Percentiles rank a stretch among this genome's conserved stretches.
phyloP scores from a whole-genome alignment of 1,140 invertebrate genomes.

The Zaprionus inermis region DNA sequence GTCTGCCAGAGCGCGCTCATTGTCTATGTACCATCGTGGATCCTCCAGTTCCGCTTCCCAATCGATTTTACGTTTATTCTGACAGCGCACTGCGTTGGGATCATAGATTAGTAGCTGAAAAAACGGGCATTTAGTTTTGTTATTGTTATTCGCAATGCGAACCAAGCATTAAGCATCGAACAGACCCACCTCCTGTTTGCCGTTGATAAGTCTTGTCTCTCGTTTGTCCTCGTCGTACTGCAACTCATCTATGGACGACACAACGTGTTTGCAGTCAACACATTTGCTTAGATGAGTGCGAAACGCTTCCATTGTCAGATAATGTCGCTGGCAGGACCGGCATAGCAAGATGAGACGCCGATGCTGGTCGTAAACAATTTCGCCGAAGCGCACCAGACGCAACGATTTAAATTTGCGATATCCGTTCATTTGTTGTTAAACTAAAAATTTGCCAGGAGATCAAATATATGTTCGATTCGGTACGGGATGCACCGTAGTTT shows the following conservation, averaged over 20 bases:
- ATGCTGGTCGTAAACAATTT: conserved; percentile 66
- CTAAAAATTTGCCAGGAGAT: background rate
- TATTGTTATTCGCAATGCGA: background rate
- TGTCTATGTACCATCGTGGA: conserved; percentile 72
- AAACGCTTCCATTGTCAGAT: conserved; percentile 45
- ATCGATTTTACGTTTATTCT: conserved; percentile 37
- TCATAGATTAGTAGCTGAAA: conserved; percentile 62
- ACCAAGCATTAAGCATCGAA: background rate
- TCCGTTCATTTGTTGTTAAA: conserved; percentile 59
- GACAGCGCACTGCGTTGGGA: conserved; percentile 41
- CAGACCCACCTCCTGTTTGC: conserved; percentile 52
- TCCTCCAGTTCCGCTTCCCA: conserved; percentile 70
- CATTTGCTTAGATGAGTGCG: conserved; percentile 50
- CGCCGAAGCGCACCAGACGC: conserved; percentile 55
- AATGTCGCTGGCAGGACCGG: conserved; percentile 56
- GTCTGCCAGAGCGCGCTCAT: background rate
- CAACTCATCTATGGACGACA: conserved; percentile 39
- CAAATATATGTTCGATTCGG: background rate
- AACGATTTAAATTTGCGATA: conserved; percentile 43
- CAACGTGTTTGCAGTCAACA: conserved; percentile 49
- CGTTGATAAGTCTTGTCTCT: conserved; percentile 43
- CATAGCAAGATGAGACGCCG: conserved; percentile 56
- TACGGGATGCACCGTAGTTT: background rate
- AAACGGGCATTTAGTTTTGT: background rate
- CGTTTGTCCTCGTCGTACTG: conserved; percentile 51